Evolutionary conservation across 1,140 invertebrate genomes (phyloP).

Genomic region (Megathymus violae): DNA sequence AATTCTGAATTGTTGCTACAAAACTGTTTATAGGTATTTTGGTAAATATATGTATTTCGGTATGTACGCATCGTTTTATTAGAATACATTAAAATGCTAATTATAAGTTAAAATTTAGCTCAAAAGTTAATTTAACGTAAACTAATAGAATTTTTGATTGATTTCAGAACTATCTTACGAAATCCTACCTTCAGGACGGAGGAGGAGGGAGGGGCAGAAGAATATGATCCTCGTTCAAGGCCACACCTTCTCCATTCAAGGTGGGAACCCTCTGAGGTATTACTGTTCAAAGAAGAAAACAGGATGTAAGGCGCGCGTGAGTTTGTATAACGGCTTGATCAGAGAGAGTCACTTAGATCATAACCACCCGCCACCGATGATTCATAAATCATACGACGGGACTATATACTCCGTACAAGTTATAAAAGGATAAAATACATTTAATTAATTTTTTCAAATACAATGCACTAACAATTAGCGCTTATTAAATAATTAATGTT

Average conservation of each 20-base stretch:
- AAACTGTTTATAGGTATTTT: too few species aligned
- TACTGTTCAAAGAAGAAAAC: conserved; percentile 52
- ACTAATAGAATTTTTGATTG: neutral
- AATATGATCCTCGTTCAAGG: conserved; percentile 48
- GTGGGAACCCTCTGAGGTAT: conserved; percentile 40
- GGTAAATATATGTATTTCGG: too few species aligned
- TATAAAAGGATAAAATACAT: neutral
- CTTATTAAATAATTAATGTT: too few species aligned
- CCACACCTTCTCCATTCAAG: conserved; percentile 49
- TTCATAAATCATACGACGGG: neutral
- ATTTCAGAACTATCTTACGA: conserved; percentile 43
- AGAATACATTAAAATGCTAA: too few species aligned
- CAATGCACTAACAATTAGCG: too few species aligned
- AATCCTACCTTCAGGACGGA: conserved; percentile 37
- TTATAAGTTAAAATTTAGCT: too few species aligned
- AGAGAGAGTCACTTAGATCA: neutral
- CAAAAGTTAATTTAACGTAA: too few species aligned
- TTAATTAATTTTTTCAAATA: too few species aligned
- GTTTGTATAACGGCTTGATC: neutral
- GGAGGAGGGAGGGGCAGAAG: conserved; percentile 34
- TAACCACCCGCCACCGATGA: neutral
- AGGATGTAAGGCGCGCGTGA: neutral
- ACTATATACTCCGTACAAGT: neutral
- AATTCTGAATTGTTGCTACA: too few species aligned
- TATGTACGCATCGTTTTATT: too few species aligned